Base-by-base conservation (phyloP, 2,888 invertebrate species). In the Creontiades dilutus region DNA sequence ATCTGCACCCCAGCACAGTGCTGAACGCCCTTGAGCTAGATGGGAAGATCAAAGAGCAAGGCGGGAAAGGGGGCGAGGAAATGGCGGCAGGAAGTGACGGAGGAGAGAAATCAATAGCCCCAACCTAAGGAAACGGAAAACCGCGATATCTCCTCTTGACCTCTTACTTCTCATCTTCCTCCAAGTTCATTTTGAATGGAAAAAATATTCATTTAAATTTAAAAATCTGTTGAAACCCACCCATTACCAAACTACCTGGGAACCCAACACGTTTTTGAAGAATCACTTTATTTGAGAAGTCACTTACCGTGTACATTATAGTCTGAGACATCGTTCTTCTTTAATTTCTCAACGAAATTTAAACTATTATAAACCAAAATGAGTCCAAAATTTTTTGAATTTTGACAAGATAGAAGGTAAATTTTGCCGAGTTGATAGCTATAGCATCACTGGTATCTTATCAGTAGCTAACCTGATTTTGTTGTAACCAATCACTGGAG, bases 381-480 rank as follows among this genome's bases (percentile, higher is more conserved):
- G 13, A 68, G n/a, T 23, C 9, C 68, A 3, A 23, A 68, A 68
- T 23, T 68, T n/a, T 68, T 68, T 12, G 68, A 68, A 68, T 68
- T 68, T 68, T 23, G 23, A 1, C 61, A 19, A 57, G 52, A 52
- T 2, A 37, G 7, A 7, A 37, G 37, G 7, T 37, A 37, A 7
- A 37, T 37, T 37, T 37, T 37, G 37, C 37, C n/a, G 37, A 37
- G 7, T 37, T 37, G 37, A 37, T 37, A 7, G 52, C 52, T 52
- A 12, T 16, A 68, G 27, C 68, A 27, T 12, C 68, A 23, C 27
- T 19, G 68, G 23, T 1, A 11, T 13, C 11, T 78, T 78, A 78
- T 46, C 78, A 78, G 78, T 78, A 1, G 46, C 78, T 78, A 78
- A 78, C 78, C 78, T 78, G 78, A 68, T 19, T 23, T 78, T n/a